A percentile compares a stretch with the other conserved stretches of the same genome.
Evolutionary conservation across 1,140 invertebrate genomes (phyloP).

Genomic region (Episyrphus balteatus): DNA sequence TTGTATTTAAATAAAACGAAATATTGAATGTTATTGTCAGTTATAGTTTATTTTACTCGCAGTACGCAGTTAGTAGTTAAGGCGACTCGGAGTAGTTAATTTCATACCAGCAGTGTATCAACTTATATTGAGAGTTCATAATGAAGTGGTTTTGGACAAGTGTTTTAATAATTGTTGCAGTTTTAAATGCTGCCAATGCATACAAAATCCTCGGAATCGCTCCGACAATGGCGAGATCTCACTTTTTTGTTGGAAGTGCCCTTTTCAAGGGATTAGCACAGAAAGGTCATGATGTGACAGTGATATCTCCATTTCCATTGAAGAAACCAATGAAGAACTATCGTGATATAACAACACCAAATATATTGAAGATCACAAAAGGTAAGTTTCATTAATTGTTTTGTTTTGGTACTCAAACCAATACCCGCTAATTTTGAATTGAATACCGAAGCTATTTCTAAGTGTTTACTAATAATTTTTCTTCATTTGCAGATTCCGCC

Average conservation of each 20-base stretch:
- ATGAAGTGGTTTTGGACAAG: no score
- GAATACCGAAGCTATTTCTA: not conserved
- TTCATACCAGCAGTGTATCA: no score
- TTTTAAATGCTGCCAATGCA: slow-evolving; percentile 2
- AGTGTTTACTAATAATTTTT: not conserved
- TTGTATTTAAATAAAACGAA: no score
- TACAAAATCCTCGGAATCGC: slow-evolving; percentile 37
- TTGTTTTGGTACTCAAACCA: slow-evolving; percentile 36
- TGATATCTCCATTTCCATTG: slow-evolving; percentile 41
- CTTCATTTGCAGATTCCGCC: slow-evolving; percentile 10
- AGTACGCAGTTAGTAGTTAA: no score
- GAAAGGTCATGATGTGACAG: slow-evolving; percentile 45
- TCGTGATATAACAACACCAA: slow-evolving; percentile 33
- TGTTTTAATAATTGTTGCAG: not conserved
- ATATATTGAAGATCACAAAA: slow-evolving; percentile 9
- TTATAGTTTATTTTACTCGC: no score
- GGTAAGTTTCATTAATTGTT: slow-evolving; percentile 21
- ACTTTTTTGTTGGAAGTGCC: slow-evolving; percentile 43
- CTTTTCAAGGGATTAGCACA: slow-evolving; percentile 43
- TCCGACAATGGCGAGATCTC: slow-evolving; percentile 41
- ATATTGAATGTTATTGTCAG: no score
- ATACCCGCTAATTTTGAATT: not conserved
- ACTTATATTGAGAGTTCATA: no score
- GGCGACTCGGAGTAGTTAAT: no score
- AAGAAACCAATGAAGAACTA: slow-evolving; percentile 41